Percentiles rank a stretch among this genome's conserved stretches.
Evolutionary conservation across 2,888 invertebrate species (phyloP).

Genomic region (Hanleya hanleyi): DNA sequence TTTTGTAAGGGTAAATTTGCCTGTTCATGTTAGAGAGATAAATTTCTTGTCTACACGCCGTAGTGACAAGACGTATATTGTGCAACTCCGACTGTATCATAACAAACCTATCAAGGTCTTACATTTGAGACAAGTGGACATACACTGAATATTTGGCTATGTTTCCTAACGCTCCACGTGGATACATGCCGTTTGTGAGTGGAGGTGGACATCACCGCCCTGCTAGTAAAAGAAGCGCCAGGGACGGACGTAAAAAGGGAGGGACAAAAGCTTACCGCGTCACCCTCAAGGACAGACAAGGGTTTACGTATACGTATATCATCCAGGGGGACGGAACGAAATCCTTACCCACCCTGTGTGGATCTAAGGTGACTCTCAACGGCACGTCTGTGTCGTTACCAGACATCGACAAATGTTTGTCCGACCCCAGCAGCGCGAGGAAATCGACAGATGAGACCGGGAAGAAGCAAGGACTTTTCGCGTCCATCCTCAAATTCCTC

Average conservation of each 20-base stretch:
- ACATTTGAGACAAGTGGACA: background rate
- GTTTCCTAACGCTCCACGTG: constrained; percentile 66
- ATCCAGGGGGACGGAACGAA: constrained; percentile 63
- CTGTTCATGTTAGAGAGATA: background rate
- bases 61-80: background rate
- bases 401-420: constrained; percentile 36
- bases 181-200: constrained; percentile 67
- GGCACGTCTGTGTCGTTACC: constrained; percentile 43
- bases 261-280: constrained; percentile 62
- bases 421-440: constrained; percentile 26
- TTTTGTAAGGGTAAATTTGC: constrained; percentile 10
- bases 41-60: background rate
- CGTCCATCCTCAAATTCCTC: constrained; percentile 52
- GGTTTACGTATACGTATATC: constrained; percentile 63
- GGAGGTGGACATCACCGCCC: constrained; percentile 49
- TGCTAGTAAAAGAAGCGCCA: constrained; percentile 36
- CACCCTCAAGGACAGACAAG: constrained; percentile 60
- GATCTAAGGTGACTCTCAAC: constrained; percentile 36
- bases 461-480: constrained; percentile 61
- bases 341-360: constrained; percentile 57
- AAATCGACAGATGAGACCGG: constrained; percentile 23
- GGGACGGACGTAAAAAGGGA: constrained; percentile 52
- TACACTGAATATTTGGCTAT: constrained; percentile 51
- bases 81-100: background rate
- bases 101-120: background rate